These are phyloP conservation scores for Kuschelorhynchus macadamiae DNA, from an alignment of 2,888 invertebrate genomes.

Conservation along the genomic window DNA sequence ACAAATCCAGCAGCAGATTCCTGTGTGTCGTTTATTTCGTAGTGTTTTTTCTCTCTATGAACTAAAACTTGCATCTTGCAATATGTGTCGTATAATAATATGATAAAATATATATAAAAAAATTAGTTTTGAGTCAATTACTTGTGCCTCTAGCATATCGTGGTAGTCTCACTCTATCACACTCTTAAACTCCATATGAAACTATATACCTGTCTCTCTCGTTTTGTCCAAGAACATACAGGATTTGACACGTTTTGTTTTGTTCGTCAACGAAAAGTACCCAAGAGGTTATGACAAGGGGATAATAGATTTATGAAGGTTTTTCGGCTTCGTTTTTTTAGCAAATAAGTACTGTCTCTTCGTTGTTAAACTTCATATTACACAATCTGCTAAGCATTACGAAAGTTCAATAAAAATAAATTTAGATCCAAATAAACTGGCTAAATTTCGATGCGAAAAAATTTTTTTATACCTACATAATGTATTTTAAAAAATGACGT, in stretches of 20 bases:
- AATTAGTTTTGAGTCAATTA: constrained; percentile 76
- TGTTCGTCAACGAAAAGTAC: not conserved
- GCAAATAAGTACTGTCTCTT: no score
- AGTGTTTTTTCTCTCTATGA: constrained; percentile 60
- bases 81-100: constrained; percentile 65
- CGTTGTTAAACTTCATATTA: no score
- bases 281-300: no score
- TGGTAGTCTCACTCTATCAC: constrained; percentile 68
- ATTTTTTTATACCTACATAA: no score
- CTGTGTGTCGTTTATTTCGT: constrained; percentile 67
- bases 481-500: no score
- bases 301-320: no score
- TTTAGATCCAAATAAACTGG: no score
- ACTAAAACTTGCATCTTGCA: constrained; percentile 62
- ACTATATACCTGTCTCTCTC: constrained; percentile 45
- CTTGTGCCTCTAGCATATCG: constrained; percentile 72
- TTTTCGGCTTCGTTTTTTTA: no score
- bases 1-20: constrained; percentile 54
- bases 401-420: no score
- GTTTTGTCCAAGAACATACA: constrained; percentile 15
- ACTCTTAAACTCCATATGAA: constrained; percentile 54
- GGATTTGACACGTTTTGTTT: constrained; percentile 2
- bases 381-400: no score
- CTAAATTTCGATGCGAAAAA: no score
- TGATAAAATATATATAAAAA: constrained; percentile 51